Conservation (phyloP, 2,888 invertebrate species). For the Carpatolechia fugitivella region DNA sequence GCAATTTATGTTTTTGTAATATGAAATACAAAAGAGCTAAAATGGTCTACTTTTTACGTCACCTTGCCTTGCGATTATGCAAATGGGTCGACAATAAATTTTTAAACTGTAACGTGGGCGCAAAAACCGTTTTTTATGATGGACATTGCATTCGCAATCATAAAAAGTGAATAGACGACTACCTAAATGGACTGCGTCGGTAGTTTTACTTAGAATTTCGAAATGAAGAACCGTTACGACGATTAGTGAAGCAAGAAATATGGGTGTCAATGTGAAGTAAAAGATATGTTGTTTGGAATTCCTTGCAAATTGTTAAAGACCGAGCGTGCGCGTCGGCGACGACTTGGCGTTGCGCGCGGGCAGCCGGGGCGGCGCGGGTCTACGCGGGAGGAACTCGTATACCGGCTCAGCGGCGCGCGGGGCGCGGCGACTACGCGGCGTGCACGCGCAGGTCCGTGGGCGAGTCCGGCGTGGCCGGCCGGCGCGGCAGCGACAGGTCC, state of each 20-base stretch:
- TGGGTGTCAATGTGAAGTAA: slow-evolving; percentile 27
- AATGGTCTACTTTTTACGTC: slow-evolving; percentile 62
- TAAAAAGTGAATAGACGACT: slow-evolving; percentile 59
- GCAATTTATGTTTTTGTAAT: slow-evolving; percentile 54
- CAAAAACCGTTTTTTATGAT: slow-evolving; percentile 60
- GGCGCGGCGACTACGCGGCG: slow-evolving; percentile 65
- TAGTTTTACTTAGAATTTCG: slow-evolving; percentile 53
- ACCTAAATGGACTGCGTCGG: slow-evolving; percentile 57
- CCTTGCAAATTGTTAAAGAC: neutral
- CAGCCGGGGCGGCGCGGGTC: slow-evolving; percentile 55
- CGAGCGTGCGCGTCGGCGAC: slow-evolving; percentile 20
- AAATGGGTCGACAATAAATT: slow-evolving; percentile 70
- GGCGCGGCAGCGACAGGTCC: slow-evolving; percentile 87
- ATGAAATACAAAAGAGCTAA: slow-evolving; percentile 64
- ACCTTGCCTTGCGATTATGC: slow-evolving; percentile 72
- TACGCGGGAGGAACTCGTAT: slow-evolving; percentile 87
- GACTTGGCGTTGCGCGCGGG: slow-evolving; percentile 24
- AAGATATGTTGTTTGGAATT: slow-evolving; percentile 26
- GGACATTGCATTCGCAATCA: slow-evolving; percentile 56
- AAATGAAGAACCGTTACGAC: slow-evolving; percentile 41
- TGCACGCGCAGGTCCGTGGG: slow-evolving; percentile 74
- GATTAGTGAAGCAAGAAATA: slow-evolving; percentile 34
- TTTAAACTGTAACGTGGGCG: slow-evolving; percentile 67
- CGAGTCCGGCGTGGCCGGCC: slow-evolving; percentile 72
- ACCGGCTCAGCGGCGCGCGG: slow-evolving; percentile 77